phyloP scores from a whole-genome alignment of 2,888 invertebrate genomes.

The Sialis lutaria region DNA sequence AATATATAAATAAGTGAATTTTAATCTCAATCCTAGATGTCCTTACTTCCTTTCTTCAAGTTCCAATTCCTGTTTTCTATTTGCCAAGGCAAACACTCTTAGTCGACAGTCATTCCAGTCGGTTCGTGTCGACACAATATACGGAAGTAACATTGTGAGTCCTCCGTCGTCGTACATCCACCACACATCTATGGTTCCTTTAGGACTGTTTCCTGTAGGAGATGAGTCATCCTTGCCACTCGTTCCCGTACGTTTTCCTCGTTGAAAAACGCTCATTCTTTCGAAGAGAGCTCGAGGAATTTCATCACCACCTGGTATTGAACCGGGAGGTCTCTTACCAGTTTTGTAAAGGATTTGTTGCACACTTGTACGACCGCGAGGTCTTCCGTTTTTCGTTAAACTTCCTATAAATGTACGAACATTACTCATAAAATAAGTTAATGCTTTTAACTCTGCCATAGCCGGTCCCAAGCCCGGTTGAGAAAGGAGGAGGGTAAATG shows the following conservation, averaged over 20 bases:
- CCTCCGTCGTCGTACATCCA: constrained; percentile 93
- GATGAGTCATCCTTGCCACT: no score
- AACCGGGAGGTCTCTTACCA: no score
- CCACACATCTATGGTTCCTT: constrained; percentile 83
- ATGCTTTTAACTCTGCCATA: no score
- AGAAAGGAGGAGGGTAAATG: no score
- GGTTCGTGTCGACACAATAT: constrained; percentile 64
- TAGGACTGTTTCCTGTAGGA: no score
- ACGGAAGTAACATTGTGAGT: constrained; percentile 68
- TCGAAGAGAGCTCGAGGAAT: constrained; percentile 47
- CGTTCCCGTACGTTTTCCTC: constrained; percentile 40
- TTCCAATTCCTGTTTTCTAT: constrained; percentile 57
- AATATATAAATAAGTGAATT: constrained; percentile 2
- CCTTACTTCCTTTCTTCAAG: constrained; percentile 73
- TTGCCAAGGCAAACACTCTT: constrained; percentile 68
- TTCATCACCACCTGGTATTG: constrained; percentile 17
- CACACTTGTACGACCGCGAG: no score
- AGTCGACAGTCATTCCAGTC: constrained; percentile 64
- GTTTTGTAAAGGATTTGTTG: no score
- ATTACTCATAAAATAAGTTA: no score
- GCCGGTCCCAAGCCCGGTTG: no score
- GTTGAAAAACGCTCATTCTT: constrained; percentile 56
- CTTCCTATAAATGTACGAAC: no score
- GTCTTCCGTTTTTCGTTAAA: no score
- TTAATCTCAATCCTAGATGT: background rate